Conservation (phyloP, 2,113 vertebrate species). For the Tachycineta bicolor region DNA sequence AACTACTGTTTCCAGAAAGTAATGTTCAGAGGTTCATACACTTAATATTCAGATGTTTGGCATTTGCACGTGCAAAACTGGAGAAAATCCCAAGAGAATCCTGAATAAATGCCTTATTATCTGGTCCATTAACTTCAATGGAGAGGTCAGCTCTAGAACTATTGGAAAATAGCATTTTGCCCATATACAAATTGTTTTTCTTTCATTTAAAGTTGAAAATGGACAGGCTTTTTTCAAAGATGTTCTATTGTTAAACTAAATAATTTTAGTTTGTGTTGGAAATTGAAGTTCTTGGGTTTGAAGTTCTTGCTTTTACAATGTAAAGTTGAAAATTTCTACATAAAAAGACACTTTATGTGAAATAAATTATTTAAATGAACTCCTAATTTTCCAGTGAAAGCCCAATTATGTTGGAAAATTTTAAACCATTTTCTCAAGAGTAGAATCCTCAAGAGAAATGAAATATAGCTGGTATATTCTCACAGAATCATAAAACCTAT, state of each 20-base stretch:
- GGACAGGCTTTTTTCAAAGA: background rate
- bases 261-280: slow-evolving; percentile 44
- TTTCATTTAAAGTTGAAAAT: slow-evolving; percentile 25
- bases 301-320: slow-evolving; percentile 54
- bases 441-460: slow-evolving; percentile 56
- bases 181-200: slow-evolving; percentile 1
- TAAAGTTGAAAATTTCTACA: slow-evolving; percentile 62
- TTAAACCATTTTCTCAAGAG: slow-evolving; percentile 66
- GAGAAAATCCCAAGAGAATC: slow-evolving; percentile 10
- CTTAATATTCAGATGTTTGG: background rate
- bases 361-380: slow-evolving; percentile 72
- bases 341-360: slow-evolving; percentile 66
- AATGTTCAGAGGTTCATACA: background rate
- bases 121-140: slow-evolving; percentile 47
- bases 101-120: slow-evolving; percentile 54
- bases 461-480: slow-evolving; percentile 52
- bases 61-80: slow-evolving; percentile 8
- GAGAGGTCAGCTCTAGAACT: slow-evolving; percentile 33
- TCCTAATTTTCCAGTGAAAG: slow-evolving; percentile 68
- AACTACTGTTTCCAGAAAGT: slow-evolving; percentile 39
- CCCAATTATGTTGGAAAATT: slow-evolving; percentile 66
- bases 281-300: slow-evolving; percentile 37
- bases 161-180: slow-evolving; percentile 22
- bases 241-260: slow-evolving; percentile 9
- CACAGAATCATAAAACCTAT: slow-evolving; percentile 51